A percentile compares a stretch with the other conserved stretches of the same genome.
phyloP scores from a whole-genome alignment of 2,797 vertebrate species.

The Taenioides sp. region DNA sequence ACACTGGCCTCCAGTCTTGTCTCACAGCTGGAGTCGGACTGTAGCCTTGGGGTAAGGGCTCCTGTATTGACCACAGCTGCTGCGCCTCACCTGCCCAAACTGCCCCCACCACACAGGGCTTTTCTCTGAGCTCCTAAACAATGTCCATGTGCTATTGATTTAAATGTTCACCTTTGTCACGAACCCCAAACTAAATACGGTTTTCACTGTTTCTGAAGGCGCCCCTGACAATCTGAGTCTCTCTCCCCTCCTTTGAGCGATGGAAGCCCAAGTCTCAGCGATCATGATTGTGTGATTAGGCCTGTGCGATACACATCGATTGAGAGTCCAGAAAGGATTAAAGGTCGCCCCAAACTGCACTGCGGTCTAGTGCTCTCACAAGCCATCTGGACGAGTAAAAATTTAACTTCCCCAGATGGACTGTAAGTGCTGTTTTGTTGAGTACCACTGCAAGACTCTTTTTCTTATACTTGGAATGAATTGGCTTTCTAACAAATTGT shows the following conservation, averaged over 20 bases:
- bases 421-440: constrained; percentile 5
- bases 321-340: constrained; percentile 37
- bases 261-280: constrained; percentile 22
- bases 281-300: constrained; percentile 49
- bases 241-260: constrained; percentile 19
- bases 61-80: constrained; percentile 63
- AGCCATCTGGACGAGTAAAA: constrained; percentile 48
- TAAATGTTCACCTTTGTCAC: constrained; percentile 49
- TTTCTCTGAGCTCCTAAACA: constrained; percentile 43
- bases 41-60: constrained; percentile 63
- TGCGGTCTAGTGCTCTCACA: constrained; percentile 51
- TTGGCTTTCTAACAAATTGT: background rate
- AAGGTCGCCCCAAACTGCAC: constrained; percentile 58
- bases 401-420: constrained; percentile 13
- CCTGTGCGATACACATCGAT: constrained; percentile 54
- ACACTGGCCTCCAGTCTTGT: constrained; percentile 63
- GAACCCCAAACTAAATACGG: constrained; percentile 24
- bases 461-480: constrained; percentile 1
- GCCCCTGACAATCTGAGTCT: constrained; percentile 28
- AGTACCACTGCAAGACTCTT: constrained; percentile 3
- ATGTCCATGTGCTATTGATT: constrained; percentile 58
- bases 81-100: constrained; percentile 52
- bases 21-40: constrained; percentile 61
- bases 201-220: constrained; percentile 30
- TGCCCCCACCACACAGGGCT: constrained; percentile 36